Conservation (phyloP, 2,113 vertebrate species). For the Osmerus mordax region DNA sequence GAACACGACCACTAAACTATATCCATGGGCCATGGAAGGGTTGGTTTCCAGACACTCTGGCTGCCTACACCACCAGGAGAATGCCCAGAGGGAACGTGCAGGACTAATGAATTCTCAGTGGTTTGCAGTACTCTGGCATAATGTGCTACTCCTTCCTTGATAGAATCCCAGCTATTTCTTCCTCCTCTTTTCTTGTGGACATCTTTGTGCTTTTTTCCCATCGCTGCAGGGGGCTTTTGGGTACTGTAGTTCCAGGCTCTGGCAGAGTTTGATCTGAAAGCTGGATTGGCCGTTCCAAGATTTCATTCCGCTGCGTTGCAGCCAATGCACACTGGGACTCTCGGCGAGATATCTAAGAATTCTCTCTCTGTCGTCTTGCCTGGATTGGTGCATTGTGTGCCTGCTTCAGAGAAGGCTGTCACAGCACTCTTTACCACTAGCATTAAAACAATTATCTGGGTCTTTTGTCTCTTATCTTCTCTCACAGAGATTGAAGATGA, state of each 20-base stretch:
- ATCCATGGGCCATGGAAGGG: constrained; percentile 2
- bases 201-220: constrained; percentile 15
- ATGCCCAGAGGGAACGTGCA: constrained; percentile 44
- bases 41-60: constrained; percentile 24
- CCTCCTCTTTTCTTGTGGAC: constrained; percentile 14
- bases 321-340: constrained; percentile 4
- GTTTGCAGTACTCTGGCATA: constrained; percentile 41
- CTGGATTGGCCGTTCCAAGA: constrained; percentile 19
- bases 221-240: constrained; percentile 39
- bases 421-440: constrained; percentile 18
- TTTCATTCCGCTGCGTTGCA: constrained; percentile 19
- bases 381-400: constrained; percentile 13
- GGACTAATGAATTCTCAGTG: constrained; percentile 51
- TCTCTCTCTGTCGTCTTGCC: neutral
- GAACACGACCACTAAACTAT: neutral
- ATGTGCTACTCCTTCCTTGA: constrained; percentile 32
- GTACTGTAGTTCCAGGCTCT: constrained; percentile 27
- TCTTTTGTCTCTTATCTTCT: too few species aligned
- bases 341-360: constrained; percentile 1
- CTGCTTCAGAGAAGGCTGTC: neutral
- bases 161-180: constrained; percentile 36
- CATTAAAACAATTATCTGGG: neutral
- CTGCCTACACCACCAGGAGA: constrained; percentile 30
- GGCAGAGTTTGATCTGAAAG: constrained; percentile 30
- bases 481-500: neutral